Percentiles rank a stretch among this genome's conserved stretches.
These are phyloP conservation scores for Nymphalis io DNA, from an alignment of 1,140 invertebrate genomes.

Conservation along the genomic window DNA sequence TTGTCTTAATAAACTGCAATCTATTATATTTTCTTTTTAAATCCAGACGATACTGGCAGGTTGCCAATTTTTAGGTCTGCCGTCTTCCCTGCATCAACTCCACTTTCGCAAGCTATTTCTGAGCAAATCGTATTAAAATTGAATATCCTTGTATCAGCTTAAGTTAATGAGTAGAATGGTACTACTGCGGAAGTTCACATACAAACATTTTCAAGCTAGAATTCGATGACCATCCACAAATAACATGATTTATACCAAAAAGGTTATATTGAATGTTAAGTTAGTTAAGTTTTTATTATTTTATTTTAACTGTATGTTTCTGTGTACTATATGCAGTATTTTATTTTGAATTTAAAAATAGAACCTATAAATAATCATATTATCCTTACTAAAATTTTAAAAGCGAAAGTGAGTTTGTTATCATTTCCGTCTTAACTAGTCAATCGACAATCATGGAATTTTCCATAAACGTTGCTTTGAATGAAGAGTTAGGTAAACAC, in stretches of 20 bases:
- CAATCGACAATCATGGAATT: no score
- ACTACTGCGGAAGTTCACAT: neutral
- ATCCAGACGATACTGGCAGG: constrained; percentile 18
- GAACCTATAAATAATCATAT: no score
- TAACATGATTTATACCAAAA: neutral
- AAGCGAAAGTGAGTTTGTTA: no score
- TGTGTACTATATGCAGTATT: no score
- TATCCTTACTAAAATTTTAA: no score
- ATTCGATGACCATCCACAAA: neutral
- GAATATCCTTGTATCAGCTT: constrained; percentile 26
- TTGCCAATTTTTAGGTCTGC: constrained; percentile 19
- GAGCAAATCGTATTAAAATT: constrained; percentile 20
- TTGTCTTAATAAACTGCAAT: neutral
- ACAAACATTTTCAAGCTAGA: neutral
- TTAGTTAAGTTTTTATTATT: no score
- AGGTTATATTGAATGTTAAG: no score
- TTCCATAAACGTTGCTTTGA: no score
- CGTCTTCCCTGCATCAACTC: constrained; percentile 22
- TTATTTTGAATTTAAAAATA: no score
- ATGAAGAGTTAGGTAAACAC: no score
- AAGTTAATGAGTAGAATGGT: constrained; percentile 18
- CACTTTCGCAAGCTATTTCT: constrained; percentile 8
- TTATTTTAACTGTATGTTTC: no score
- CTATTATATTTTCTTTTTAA: constrained; percentile 18
- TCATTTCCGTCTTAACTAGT: no score